Conservation (phyloP, 2,113 vertebrate species). For the Naja naja region DNA sequence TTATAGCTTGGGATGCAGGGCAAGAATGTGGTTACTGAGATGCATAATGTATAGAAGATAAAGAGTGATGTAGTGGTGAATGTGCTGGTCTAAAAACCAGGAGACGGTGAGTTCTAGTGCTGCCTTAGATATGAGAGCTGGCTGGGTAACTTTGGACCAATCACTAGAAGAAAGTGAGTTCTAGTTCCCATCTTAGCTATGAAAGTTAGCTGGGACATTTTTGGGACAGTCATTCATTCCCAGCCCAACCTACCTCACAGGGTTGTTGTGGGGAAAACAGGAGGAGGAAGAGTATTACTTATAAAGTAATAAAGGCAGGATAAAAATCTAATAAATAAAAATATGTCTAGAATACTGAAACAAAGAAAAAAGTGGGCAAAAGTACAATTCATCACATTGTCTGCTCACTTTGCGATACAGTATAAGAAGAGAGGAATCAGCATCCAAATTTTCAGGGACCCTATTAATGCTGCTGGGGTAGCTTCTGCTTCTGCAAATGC, state of each 20-base stretch:
- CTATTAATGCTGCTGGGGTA: background rate
- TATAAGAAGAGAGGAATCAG: background rate
- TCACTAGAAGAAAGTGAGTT: background rate
- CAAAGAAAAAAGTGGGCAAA: background rate
- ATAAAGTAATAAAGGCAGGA: background rate
- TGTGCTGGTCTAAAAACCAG: background rate
- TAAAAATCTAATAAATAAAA: background rate
- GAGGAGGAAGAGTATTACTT: background rate
- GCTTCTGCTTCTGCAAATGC: background rate
- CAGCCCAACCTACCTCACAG: background rate
- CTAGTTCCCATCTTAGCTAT: background rate
- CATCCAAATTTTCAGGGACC: background rate
- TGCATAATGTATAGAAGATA: background rate
- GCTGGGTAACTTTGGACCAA: too few species aligned
- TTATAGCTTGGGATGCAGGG: background rate
- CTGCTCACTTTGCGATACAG: background rate
- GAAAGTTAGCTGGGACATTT: background rate
- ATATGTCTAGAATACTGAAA: background rate
- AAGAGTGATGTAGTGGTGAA: background rate
- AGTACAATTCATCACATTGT: background rate
- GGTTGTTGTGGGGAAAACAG: background rate
- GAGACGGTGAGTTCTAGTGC: background rate
- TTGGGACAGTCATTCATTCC: background rate
- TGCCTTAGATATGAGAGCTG: background rate
- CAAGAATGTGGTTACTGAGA: background rate